Conservation (phyloP, 2,888 invertebrate species). For the Acleris holmiana region DNA sequence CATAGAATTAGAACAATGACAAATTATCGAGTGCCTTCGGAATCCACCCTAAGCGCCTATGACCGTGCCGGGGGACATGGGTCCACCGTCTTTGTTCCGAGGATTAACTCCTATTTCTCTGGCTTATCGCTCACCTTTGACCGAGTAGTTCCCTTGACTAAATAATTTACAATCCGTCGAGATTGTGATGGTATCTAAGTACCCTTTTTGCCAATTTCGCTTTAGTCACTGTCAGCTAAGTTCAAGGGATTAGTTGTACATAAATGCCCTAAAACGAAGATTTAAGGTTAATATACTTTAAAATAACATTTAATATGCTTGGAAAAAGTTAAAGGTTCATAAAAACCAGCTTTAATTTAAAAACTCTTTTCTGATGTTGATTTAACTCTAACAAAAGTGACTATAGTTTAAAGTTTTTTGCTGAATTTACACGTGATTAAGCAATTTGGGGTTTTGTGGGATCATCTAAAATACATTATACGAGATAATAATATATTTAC, state of each 20-base stretch:
- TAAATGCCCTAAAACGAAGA: background rate
- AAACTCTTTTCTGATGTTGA: too few species aligned
- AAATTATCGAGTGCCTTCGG: constrained; percentile 15
- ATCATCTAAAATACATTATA: too few species aligned
- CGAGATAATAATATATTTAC: too few species aligned
- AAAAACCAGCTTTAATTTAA: too few species aligned
- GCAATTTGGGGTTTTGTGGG: too few species aligned
- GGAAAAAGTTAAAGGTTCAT: too few species aligned
- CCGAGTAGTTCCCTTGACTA: constrained; percentile 33
- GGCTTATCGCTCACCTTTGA: constrained; percentile 56
- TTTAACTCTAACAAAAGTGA: too few species aligned
- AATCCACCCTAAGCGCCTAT: constrained; percentile 41
- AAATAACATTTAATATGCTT: too few species aligned
- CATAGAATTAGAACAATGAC: background rate
- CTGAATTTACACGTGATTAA: too few species aligned
- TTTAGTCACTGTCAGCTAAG: constrained; percentile 9
- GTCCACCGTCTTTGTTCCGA: constrained; percentile 61
- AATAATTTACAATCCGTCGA: constrained; percentile 31
- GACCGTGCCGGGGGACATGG: constrained; percentile 52
- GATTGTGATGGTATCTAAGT: constrained; percentile 21
- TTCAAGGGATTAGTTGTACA: constrained; percentile 15
- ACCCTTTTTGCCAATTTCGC: constrained; percentile 23
- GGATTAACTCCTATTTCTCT: constrained; percentile 54
- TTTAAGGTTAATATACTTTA: too few species aligned
- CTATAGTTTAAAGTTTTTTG: too few species aligned